phyloP scores from a whole-genome alignment of 2,797 vertebrate species.

The Sebastes hubbsi region DNA sequence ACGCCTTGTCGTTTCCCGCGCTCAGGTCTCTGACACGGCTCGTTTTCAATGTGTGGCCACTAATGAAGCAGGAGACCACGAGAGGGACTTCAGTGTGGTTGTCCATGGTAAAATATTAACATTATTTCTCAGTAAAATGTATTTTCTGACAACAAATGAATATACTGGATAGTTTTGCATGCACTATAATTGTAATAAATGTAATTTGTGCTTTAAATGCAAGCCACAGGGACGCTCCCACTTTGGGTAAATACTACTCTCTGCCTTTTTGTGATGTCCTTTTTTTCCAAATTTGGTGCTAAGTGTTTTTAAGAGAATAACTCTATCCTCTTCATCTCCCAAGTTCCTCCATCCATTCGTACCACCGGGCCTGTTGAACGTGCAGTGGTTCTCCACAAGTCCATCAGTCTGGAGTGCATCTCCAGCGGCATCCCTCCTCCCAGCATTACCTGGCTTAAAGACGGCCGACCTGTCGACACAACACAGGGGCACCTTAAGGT shows the following conservation, averaged over 20 bases:
- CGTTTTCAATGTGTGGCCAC: slow-evolving; percentile 91
- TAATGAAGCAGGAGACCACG: slow-evolving; percentile 89
- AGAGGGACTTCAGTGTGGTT: slow-evolving; percentile 88
- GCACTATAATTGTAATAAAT: not conserved
- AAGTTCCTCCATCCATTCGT: slow-evolving; percentile 93
- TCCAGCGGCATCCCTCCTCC: slow-evolving; percentile 92
- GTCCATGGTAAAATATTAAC: slow-evolving; percentile 86
- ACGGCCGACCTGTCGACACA: slow-evolving; percentile 89
- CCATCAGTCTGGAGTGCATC: slow-evolving; percentile 88
- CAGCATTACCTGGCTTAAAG: slow-evolving; percentile 94
- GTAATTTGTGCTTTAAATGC: slow-evolving; percentile 50
- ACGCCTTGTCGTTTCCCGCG: slow-evolving; percentile 86
- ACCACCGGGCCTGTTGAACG: slow-evolving; percentile 83
- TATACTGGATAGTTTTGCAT: not conserved
- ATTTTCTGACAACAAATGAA: not conserved
- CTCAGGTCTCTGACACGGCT: slow-evolving; percentile 89
- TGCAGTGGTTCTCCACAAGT: slow-evolving; percentile 87
- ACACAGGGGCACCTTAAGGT: slow-evolving; percentile 89
- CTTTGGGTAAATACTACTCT: slow-evolving; percentile 50
- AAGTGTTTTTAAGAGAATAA: slow-evolving; percentile 2
- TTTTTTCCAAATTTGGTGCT: not conserved
- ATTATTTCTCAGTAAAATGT: not conserved
- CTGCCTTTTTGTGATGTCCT: not conserved
- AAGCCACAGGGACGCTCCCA: slow-evolving; percentile 40
- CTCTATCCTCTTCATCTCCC: slow-evolving; percentile 18